Conservation (phyloP, 2,113 vertebrate species). For the Albula glossodonta region DNA sequence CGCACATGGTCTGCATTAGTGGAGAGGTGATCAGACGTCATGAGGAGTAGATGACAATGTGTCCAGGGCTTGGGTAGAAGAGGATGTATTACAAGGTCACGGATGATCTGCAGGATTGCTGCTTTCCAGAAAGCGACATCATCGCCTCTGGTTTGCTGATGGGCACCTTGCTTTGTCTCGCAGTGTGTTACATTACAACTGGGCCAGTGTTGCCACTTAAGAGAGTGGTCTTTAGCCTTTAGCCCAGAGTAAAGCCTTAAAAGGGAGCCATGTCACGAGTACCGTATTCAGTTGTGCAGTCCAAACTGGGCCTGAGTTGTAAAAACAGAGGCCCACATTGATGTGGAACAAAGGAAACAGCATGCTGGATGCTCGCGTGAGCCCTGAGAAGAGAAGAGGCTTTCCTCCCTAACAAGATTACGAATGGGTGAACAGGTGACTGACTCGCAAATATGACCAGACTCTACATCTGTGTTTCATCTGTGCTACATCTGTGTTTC, state of each 20-base stretch:
- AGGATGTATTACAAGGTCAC: background rate
- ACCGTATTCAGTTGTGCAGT: too few species aligned
- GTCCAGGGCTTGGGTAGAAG: background rate
- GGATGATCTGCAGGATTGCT: background rate
- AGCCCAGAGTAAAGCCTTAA: too few species aligned
- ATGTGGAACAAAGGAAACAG: background rate
- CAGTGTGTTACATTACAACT: background rate
- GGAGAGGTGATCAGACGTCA: background rate
- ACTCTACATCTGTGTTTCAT: background rate
- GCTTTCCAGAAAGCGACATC: background rate
- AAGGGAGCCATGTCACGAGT: too few species aligned
- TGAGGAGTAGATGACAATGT: too few species aligned
- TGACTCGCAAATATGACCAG: background rate
- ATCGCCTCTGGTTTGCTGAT: background rate
- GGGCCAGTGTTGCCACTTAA: background rate
- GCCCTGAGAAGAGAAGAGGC: constrained; percentile 7
- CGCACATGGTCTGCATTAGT: background rate
- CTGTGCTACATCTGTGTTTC: background rate
- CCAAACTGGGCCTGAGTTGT: too few species aligned
- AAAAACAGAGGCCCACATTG: background rate
- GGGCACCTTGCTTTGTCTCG: background rate
- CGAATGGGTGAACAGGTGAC: constrained; percentile 4
- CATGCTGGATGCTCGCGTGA: background rate
- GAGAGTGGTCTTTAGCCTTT: background rate
- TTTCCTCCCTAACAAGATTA: constrained; percentile 19